Evolutionary conservation across 1,140 invertebrate genomes (phyloP), one percentile per base, ranked within the genome.

Genomic region (Stratiolaelaps scimitus): DNA sequence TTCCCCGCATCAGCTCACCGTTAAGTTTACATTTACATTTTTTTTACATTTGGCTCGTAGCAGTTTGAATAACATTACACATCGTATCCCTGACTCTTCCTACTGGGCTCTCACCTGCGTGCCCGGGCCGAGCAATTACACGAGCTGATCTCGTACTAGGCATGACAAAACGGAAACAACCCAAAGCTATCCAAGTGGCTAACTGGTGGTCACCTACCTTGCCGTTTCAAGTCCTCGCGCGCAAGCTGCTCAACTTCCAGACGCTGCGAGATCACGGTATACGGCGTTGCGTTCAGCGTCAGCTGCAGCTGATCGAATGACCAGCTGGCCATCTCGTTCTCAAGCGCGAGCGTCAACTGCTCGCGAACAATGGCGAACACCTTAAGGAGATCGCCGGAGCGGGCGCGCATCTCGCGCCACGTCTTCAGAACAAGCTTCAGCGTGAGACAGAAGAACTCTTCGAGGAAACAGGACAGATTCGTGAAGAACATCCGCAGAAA

Each of bases 321-420:
- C 53, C 53, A 60, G 2, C 15, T 29, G 17, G 53, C 34, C 53
- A 60, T 60, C 23, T 60, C 26, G 23, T 60, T 26, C 15, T 60
- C 53, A 6, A 60, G 34, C 23, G 53, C 53, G 15, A 60, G 10
- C 15, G 53, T 26, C 2, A 60, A 34, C 23, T 60, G 53, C 53
- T 60, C 53, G 53, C 53, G 53, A 10, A 60, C 53, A 34, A 60
- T 60, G 17, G 53, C 53, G 23, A 60, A 60, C 17, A 60, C 53
- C 20, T 60, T 60, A 15, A 29, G 53, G 1, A 60, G 26, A 34
- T 60, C 53, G 15, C 53, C 53, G 1, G 53, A 60, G 17, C 15
- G 15, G 2, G 53, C 53, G 15, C 53, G 1, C 53, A 60, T 60
- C 10, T 60, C 53, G 53, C 53, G 53, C 53, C 53, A 60, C 1